Evolutionary conservation across 2,113 vertebrate species (phyloP), one percentile per base, ranked within the genome.

Genomic region (Nesogale talazaci): DNA sequence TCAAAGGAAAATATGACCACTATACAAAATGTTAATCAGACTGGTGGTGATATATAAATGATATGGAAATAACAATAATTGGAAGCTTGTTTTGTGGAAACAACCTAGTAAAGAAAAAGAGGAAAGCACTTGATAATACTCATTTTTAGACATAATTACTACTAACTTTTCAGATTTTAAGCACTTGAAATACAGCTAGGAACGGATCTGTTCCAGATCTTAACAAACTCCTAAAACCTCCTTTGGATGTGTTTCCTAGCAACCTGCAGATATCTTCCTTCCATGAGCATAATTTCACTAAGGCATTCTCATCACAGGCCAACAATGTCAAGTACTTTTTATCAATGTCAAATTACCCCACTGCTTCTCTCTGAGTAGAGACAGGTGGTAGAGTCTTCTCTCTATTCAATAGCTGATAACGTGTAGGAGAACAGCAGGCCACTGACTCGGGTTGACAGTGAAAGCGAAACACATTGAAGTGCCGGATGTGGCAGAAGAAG

Each of bases 1-100:
- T 91, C 59, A 87, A 40, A 75, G 36, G 63, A 86, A 46, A 96
- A 79, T 70, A 57, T 42, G 27, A 12, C 34, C 59, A 76, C 76
- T 69, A 6, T 38, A 34, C 34, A 86, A 75, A 79, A 23, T 59
- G 27, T 11, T 82, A 78, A 46, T 83, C 75, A 25, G 23, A 74
- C 16, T 15, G 34, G 9, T 65, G 59, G 2, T 79, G 29, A 34
- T 34, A 42, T 42, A n/a, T 14, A 88, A 56, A 63, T 25, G 3
- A 92, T 22, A 63, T 52, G 46, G 14, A 94, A 75, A 27, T 19
- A 52, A 52, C 46, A 52, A 52, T 52, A 52, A 52, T 52, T 52
- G 46, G 46, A 52, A 52, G 14, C 46, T 52, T 52, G 46, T 52
- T 52, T 52, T 52, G 46, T 79, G 20, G 61, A 88, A 36, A 72